These are phyloP conservation scores for Neodiprion lecontei DNA, from an alignment of 1,140 invertebrate genomes.

Conservation along the genomic window DNA sequence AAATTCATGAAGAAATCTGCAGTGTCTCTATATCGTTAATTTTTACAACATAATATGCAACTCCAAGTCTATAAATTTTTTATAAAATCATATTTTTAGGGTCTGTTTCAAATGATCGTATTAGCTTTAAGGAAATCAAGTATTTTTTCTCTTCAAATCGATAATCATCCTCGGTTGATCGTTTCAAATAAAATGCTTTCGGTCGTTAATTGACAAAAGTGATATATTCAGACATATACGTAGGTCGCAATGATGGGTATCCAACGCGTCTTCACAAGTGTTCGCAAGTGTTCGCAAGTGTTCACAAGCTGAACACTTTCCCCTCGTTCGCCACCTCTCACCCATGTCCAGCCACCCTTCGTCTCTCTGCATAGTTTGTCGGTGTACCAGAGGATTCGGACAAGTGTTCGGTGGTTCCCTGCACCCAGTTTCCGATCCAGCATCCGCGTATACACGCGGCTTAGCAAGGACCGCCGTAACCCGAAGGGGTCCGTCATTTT, in stretches of 20 bases:
- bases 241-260: not conserved
- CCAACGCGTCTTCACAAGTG: not conserved
- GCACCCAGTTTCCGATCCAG: not conserved
- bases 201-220: too few relatives aligned
- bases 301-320: not conserved
- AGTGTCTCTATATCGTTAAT: too few relatives aligned
- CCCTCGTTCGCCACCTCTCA: not conserved
- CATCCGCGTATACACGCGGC: slow-evolving; percentile 3
- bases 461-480: not conserved
- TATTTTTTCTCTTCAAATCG: too few relatives aligned
- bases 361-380: not conserved
- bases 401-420: slow-evolving; percentile 2
- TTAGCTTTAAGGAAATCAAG: too few relatives aligned
- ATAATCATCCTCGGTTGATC: too few relatives aligned
- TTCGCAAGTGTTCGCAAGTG: not conserved
- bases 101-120: too few relatives aligned
- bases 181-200: too few relatives aligned
- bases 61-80: too few relatives aligned
- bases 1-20: too few relatives aligned
- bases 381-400: slow-evolving; percentile 1
- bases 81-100: too few relatives aligned
- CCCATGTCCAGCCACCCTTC: not conserved
- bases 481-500: not conserved
- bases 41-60: too few relatives aligned
- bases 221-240: too few relatives aligned